Evolutionary conservation across 2,888 invertebrate genomes (phyloP).

Genomic region (Ashinkailepas kermadecensis): DNA sequence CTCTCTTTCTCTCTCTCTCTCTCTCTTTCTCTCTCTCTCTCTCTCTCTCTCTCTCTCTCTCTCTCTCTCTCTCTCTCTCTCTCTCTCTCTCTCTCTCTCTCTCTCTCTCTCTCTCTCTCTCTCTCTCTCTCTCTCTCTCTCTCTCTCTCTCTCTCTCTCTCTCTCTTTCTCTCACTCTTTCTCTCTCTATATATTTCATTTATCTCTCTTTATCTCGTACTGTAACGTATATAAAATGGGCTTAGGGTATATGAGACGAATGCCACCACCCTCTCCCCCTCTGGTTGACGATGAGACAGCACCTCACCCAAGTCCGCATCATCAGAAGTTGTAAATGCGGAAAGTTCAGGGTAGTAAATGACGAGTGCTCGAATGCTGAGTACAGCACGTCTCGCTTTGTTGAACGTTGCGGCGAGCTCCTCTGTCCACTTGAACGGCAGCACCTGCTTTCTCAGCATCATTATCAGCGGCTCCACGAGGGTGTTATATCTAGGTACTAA

Average conservation of each 20-base stretch:
- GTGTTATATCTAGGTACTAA: too few species aligned
- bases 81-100: background rate
- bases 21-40: slow-evolving; percentile 3
- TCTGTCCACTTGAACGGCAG: too few species aligned
- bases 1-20: slow-evolving; percentile 22
- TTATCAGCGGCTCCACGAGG: too few species aligned
- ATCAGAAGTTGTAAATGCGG: too few species aligned
- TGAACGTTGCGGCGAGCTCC: too few species aligned
- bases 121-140: slow-evolving; percentile 27
- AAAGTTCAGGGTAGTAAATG: too few species aligned
- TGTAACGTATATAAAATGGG: too few species aligned
- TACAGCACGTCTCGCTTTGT: too few species aligned
- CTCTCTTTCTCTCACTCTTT: background rate
- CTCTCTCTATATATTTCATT: background rate
- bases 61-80: slow-evolving; percentile 27
- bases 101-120: background rate
- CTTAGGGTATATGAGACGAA: too few species aligned
- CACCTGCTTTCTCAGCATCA: too few species aligned
- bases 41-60: slow-evolving; percentile 27
- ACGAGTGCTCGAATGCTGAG: too few species aligned
- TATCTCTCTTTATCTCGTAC: background rate
- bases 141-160: slow-evolving; percentile 27
- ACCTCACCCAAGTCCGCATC: too few species aligned
- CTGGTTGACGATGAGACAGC: background rate
- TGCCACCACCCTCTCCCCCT: background rate